Evolutionary conservation across 2,113 vertebrate genomes (phyloP).

Genomic region (Phylloscopus whistleri): DNA sequence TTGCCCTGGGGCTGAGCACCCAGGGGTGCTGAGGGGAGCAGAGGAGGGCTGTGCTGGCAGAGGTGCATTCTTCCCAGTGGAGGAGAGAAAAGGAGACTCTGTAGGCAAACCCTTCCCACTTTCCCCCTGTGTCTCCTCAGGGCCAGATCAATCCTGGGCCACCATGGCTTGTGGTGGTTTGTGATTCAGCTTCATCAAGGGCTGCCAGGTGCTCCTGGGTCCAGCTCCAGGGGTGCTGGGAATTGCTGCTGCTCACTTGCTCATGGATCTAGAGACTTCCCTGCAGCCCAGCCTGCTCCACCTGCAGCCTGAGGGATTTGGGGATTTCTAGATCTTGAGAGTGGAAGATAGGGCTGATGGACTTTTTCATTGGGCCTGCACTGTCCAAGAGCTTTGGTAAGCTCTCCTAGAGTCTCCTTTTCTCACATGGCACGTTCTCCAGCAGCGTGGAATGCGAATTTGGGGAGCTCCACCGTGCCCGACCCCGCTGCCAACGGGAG

Average conservation of each 20-base stretch:
- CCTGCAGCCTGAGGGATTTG: background rate
- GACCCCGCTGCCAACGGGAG: rapidly evolving
- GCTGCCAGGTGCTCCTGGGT: background rate
- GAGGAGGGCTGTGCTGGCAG: too few species aligned
- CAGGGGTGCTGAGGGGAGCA: too few species aligned
- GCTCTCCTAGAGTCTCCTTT: background rate
- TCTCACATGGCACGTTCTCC: background rate
- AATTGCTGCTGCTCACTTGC: background rate
- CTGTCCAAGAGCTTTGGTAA: background rate
- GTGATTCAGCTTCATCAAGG: background rate
- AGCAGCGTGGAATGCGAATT: background rate
- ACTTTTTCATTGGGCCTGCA: background rate
- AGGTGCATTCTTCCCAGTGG: too few species aligned
- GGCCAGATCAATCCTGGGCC: background rate
- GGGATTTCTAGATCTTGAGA: background rate
- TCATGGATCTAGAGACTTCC: background rate
- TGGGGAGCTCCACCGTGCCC: rapidly evolving
- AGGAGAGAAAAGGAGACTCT: too few species aligned
- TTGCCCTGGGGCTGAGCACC: too few species aligned
- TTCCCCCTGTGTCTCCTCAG: background rate
- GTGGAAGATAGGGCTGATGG: background rate
- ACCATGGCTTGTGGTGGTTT: background rate
- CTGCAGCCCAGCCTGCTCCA: background rate
- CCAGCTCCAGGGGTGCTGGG: background rate
- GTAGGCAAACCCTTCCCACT: background rate